These are phyloP conservation scores for Amphipyra tragopoginis DNA, from an alignment of 2,888 invertebrate species.

Conservation along the genomic window DNA sequence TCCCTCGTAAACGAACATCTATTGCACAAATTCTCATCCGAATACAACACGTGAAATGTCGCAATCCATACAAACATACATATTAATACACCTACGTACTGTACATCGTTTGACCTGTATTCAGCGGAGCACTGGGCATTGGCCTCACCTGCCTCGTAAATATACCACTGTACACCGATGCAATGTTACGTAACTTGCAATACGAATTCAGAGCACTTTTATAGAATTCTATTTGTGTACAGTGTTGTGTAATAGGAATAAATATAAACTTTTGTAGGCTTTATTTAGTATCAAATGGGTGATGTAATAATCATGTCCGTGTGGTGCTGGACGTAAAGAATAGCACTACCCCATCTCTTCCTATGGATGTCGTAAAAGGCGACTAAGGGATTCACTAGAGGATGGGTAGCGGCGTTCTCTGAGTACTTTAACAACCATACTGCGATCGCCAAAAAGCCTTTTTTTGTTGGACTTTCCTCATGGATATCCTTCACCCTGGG, in stretches of 20 bases:
- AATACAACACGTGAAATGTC: conserved; percentile 32
- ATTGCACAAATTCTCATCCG: conserved; percentile 24
- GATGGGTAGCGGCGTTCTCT: too few relatives aligned
- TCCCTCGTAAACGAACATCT: neutral
- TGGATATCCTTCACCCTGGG: too few relatives aligned
- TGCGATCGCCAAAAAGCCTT: too few relatives aligned
- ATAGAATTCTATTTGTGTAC: conserved; percentile 20
- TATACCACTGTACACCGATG: conserved; percentile 22
- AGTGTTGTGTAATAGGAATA: conserved; percentile 1
- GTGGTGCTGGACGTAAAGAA: too few relatives aligned
- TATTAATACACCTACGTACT: conserved; percentile 6
- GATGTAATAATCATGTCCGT: too few relatives aligned
- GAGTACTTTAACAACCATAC: too few relatives aligned
- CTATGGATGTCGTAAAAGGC: too few relatives aligned
- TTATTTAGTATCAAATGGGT: neutral
- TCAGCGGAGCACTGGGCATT: conserved; percentile 41
- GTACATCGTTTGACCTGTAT: conserved; percentile 61
- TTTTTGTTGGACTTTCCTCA: too few relatives aligned
- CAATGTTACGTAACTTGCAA: conserved; percentile 37
- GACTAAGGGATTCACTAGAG: too few relatives aligned
- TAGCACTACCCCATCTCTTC: too few relatives aligned
- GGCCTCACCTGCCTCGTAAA: conserved; percentile 31
- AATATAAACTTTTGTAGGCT: neutral
- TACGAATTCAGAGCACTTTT: conserved; percentile 26
- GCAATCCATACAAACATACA: conserved; percentile 30